Evolutionary conservation across 1,140 invertebrate genomes (phyloP), one percentile per base, ranked within the genome.

Genomic region (Cydia splendana): DNA sequence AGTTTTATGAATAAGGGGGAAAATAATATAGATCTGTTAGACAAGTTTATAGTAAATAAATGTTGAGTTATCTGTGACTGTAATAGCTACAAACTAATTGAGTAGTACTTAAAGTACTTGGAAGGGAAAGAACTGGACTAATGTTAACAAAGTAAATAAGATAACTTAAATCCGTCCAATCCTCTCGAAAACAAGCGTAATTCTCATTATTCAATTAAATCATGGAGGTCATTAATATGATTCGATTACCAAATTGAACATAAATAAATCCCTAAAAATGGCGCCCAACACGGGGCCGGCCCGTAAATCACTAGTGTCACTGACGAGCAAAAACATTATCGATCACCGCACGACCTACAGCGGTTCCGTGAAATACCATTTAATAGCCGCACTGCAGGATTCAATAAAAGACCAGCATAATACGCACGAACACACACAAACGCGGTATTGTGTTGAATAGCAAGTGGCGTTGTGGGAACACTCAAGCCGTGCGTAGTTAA

Each of bases 291-390:
- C 34, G 67, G 67, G 67, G 34, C 67, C 67, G 42, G 34, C 2
- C 53, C 53, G 65, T 45, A 38, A 38, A 38, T 38, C 28, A 69
- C 67, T 45, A 3, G 1, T 38, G 34, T 71, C 67, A 71, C 34
- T 45, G 67, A 71, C 67, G 30, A 71, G 67, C 67, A 71, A 71
- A 69, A 71, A 71, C 67, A 20, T 6, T 71, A 71, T 71, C 67
- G 67, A 71, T 38, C 67, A 38, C 30, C 13, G n/a, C 67, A 18
- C 34, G 34, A 38, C 67, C 28, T 71, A 38, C 67, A 38, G 67
- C 67, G 67, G 15, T 71, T 71, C 67, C 34, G 67, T 71, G 67
- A 71, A 71, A 71, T 20, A 18, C 30, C 67, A 38, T 62, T 62
- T 62, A 62, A 62, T 62, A 62, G 57, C 57, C 57, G 57, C 57